Evolutionary conservation across 2,113 vertebrate genomes (phyloP), one percentile per base, ranked within the genome.

Genomic region (Rousettus leschenaultii): DNA sequence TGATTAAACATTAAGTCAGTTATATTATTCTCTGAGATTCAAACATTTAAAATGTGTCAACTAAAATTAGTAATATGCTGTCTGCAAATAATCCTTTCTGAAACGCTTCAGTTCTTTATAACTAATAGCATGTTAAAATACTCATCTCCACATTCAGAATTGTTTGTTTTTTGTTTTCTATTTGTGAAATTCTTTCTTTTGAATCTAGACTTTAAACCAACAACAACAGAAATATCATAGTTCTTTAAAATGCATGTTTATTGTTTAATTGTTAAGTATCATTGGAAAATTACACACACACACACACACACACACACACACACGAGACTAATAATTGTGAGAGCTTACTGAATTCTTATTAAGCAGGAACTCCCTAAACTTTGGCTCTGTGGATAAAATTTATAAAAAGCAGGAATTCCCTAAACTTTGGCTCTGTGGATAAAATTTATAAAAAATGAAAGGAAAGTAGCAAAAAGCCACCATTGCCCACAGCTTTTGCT

Each of bases 21-120:
- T 75, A 51, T 33, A 89, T 57, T 45, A 77, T 45, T 65, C 2
- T 70, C 40, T 86, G 65, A 68, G 30, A 90, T 71, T 89, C 93
- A 93, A 89, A 92, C n/a, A 65, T 83, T 93, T 93, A 65, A 96
- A 84, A 71, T 63, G 4, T 77, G 40, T 90, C 71, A 85, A 43
- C 28, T 77, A 77, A 80, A 68, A 53, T 77, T 59, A 70, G 74
- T 59, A 88, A 15, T 12, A 11, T 9, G 53, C 22, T 91, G 5
- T 78, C 75, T 77, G 15, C 33, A 84, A 71, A 71, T 30, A 51
- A 22, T 85, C 15, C 15, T 77, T 66, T 89, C 35, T 38, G 53
- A 94, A 63, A 84, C 33, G 48, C 2, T 53, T 13, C 4, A 4
- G 18, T 51, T 55, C 65, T 70, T 55, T 63, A 19, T 73, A 73